Percentiles rank a stretch among this genome's conserved stretches.
Evolutionary conservation across 2,797 vertebrate genomes (phyloP).

Genomic region (Myotis daubentonii): DNA sequence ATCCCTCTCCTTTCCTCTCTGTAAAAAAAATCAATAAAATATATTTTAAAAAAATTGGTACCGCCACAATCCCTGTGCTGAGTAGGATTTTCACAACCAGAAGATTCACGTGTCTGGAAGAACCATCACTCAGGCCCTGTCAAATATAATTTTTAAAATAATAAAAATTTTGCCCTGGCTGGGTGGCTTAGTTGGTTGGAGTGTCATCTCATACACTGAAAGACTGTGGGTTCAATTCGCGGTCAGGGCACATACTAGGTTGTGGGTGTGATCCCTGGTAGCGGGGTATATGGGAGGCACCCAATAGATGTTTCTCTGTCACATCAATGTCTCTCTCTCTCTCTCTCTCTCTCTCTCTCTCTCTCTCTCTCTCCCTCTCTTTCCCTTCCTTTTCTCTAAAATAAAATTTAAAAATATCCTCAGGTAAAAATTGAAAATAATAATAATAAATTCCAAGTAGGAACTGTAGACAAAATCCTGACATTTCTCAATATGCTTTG

Average conservation of each 20-base stretch:
- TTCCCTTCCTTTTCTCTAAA: not conserved
- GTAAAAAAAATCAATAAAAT: too few species aligned
- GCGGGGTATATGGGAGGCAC: not conserved
- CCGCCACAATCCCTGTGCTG: not conserved
- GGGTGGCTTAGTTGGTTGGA: too few species aligned
- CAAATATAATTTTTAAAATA: constrained; percentile 21
- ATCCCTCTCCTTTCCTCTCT: too few species aligned
- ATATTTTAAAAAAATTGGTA: not conserved
- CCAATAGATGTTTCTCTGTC: not conserved
- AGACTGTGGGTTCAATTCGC: not conserved
- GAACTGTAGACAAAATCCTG: constrained; percentile 23
- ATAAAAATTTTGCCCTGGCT: not conserved
- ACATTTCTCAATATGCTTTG: not conserved
- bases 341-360: too few species aligned
- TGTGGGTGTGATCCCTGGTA: not conserved
- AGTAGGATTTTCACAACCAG: not conserved
- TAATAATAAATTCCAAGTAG: not conserved
- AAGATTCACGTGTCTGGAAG: not conserved
- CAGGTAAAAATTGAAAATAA: not conserved
- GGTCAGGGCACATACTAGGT: not conserved
- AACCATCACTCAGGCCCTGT: not conserved
- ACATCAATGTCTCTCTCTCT: not conserved
- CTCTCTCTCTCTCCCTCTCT: too few species aligned
- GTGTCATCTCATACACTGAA: too few species aligned
- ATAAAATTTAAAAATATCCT: not conserved